Percentiles rank a stretch among this genome's conserved stretches.
These are phyloP conservation scores for Cardiocondyla obscurior DNA, from an alignment of 1,140 invertebrate genomes.

Conservation along the genomic window DNA sequence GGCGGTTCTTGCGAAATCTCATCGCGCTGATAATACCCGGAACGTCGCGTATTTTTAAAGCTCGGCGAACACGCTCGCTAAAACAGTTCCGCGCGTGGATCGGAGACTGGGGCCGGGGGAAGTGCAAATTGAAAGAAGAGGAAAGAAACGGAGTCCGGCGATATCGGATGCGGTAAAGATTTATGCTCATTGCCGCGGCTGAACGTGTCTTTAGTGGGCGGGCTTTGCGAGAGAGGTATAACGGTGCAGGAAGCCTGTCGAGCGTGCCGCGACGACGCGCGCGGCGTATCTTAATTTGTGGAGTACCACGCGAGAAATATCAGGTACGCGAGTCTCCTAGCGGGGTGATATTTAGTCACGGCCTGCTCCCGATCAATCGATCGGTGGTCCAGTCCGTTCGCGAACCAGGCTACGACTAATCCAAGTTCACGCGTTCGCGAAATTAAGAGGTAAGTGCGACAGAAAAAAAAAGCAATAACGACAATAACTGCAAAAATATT, in stretches of 20 bases:
- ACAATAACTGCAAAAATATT: neutral
- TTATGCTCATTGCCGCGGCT: slow-evolving; percentile 24
- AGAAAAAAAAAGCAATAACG: neutral
- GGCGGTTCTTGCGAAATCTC: neutral
- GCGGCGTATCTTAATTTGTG: slow-evolving; percentile 44
- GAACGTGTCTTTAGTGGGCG: neutral
- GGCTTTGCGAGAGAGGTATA: slow-evolving; percentile 27
- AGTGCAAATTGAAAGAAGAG: neutral
- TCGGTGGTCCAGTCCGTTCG: neutral
- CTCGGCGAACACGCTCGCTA: neutral
- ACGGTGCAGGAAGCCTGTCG: slow-evolving; percentile 12
- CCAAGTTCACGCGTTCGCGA: neutral
- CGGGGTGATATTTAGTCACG: slow-evolving; percentile 3
- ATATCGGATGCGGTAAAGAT: slow-evolving; percentile 24
- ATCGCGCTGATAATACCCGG: neutral
- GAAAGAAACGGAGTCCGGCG: neutral
- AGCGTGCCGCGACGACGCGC: slow-evolving; percentile 1
- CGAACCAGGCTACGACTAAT: neutral
- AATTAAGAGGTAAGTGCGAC: neutral
- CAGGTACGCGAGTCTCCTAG: neutral
- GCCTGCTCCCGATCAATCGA: neutral
- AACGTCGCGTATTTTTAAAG: neutral
- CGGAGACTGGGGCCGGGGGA: neutral
- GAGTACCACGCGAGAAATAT: slow-evolving; percentile 27
- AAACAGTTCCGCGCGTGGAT: neutral